Conservation (phyloP, 30 jellyfish, hydroid and myxozoan species). For the Hydractinia symbiolongicarpus region DNA sequence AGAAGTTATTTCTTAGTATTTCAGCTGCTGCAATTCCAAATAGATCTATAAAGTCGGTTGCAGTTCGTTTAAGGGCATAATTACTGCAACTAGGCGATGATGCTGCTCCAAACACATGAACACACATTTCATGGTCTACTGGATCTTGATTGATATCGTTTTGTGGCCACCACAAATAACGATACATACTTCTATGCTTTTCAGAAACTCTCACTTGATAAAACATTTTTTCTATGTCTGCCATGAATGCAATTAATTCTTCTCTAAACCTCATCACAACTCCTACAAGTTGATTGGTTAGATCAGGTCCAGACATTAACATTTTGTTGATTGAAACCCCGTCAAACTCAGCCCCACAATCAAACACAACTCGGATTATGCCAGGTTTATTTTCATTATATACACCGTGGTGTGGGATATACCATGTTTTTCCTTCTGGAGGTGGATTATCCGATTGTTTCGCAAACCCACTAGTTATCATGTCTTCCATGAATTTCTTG, state of each 20-base stretch:
- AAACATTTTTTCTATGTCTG: conserved; percentile 39
- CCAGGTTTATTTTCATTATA: too few relatives aligned
- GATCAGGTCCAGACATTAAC: conserved; percentile 27
- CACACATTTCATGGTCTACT: background rate
- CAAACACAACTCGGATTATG: conserved; percentile 17
- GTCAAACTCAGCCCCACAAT: conserved; percentile 32
- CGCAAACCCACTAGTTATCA: too few relatives aligned
- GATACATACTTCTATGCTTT: background rate
- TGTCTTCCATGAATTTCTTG: too few relatives aligned
- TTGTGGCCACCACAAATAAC: conserved; percentile 25
- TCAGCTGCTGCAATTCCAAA: background rate
- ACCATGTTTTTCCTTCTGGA: too few relatives aligned
- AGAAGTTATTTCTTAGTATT: background rate
- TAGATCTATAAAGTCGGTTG: background rate
- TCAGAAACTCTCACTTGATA: conserved; percentile 35
- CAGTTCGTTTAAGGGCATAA: background rate
- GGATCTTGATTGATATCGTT: background rate
- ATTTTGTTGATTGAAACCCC: conserved; percentile 12
- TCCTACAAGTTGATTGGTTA: conserved; percentile 4
- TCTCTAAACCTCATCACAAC: too few relatives aligned
- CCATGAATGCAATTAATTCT: conserved; percentile 1
- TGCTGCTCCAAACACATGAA: conserved; percentile 13
- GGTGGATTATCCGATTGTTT: too few relatives aligned
- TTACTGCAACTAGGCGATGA: background rate
- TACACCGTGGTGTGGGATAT: too few relatives aligned